phyloP scores from a whole-genome alignment of 1,140 invertebrate species.

The Melipona quadrifasciata region DNA sequence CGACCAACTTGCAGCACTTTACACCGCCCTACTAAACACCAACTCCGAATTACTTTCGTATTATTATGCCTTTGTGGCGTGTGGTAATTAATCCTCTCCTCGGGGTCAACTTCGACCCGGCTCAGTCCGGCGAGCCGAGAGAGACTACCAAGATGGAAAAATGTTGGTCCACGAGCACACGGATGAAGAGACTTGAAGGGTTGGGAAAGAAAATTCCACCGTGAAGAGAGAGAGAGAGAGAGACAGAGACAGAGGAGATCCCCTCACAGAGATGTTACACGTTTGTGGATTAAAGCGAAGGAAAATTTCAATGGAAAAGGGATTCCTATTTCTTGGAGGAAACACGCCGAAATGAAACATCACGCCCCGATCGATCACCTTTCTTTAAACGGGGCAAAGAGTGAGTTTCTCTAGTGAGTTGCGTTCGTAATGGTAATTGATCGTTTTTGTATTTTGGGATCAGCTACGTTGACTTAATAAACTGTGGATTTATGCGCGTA shows the following conservation, averaged over 20 bases:
- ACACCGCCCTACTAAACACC: slow-evolving; percentile 31
- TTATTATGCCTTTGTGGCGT: slow-evolving; percentile 34
- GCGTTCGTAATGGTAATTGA: neutral
- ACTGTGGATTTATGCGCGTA: neutral
- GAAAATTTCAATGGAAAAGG: neutral
- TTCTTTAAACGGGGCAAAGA: neutral
- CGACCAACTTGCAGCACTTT: slow-evolving; percentile 46
- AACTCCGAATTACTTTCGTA: slow-evolving; percentile 55
- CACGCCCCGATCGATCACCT: neutral
- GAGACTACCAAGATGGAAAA: neutral
- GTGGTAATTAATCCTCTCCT: slow-evolving; percentile 45
- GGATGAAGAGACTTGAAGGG: neutral
- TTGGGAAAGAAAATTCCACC: neutral
- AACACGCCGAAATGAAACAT: neutral
- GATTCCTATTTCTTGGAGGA: neutral
- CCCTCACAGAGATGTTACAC: neutral
- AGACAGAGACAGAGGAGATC: neutral
- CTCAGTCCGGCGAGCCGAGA: no score
- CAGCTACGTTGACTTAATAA: accelerated
- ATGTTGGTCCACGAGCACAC: neutral
- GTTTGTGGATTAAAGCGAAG: neutral
- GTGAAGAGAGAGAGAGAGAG: neutral
- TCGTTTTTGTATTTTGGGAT: no score
- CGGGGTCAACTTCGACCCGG: neutral
- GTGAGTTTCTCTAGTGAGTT: neutral